Conservation (phyloP, 1,140 invertebrate species). For the Bombus pascuorum region DNA sequence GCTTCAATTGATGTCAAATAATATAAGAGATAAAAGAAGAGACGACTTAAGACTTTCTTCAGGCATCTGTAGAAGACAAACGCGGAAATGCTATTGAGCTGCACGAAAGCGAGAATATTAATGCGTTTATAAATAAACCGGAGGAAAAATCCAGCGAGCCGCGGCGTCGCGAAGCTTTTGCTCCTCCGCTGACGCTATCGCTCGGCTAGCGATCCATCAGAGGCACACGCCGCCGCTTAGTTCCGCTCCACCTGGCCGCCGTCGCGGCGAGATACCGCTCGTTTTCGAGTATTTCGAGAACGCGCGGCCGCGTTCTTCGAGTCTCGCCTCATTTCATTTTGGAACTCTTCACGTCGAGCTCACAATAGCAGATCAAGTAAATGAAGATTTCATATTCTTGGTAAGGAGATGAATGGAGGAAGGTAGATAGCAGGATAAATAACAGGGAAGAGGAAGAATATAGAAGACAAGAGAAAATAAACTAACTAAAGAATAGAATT, state of each 20-base stretch:
- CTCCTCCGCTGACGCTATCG: neutral
- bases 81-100: slow-evolving; percentile 73
- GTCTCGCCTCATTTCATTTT: neutral
- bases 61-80: neutral
- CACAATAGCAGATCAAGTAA: neutral
- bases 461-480: neutral
- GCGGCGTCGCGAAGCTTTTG: slow-evolving; percentile 33
- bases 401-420: no score
- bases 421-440: neutral
- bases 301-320: neutral
- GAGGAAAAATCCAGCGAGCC: slow-evolving; percentile 72
- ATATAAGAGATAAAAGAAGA: neutral
- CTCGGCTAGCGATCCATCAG: slow-evolving; percentile 7
- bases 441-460: neutral
- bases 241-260: slow-evolving; percentile 40
- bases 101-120: slow-evolving; percentile 72
- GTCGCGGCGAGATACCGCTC: slow-evolving; percentile 23
- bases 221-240: slow-evolving; percentile 28
- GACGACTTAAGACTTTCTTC: neutral
- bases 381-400: neutral
- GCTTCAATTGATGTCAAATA: no score
- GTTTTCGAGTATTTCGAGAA: slow-evolving; percentile 47
- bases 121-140: slow-evolving; percentile 78
- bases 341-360: no score
- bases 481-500: neutral